Percentiles rank a stretch among this genome's conserved stretches.
Conservation (phyloP, 2,113 vertebrate genomes). For the Melanerpes aurifrons region DNA sequence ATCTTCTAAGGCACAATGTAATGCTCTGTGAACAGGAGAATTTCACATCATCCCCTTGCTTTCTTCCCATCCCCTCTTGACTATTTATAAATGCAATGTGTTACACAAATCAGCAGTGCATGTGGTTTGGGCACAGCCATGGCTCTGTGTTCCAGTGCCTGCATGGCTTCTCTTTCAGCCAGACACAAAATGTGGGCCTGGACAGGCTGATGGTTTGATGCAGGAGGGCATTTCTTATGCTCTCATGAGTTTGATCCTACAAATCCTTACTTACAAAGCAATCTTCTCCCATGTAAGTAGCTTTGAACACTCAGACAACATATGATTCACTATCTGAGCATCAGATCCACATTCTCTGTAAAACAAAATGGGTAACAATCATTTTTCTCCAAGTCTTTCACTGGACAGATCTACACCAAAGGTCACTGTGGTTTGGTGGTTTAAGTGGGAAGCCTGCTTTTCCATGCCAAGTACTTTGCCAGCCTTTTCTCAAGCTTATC, state of each 20-base stretch:
- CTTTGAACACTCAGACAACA: constrained; percentile 11
- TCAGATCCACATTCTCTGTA: not conserved
- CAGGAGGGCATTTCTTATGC: not conserved
- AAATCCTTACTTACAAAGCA: constrained; percentile 36
- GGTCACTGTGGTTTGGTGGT: not conserved
- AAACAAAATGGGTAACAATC: constrained; percentile 20
- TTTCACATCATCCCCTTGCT: not conserved
- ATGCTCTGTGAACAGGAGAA: not conserved
- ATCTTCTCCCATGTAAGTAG: constrained; percentile 18
- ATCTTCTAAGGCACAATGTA: not conserved
- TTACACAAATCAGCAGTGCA: not conserved
- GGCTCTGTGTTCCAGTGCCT: not conserved
- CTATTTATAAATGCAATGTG: not conserved
- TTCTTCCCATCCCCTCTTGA: not conserved
- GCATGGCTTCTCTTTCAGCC: not conserved
- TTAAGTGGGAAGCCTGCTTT: constrained; percentile 17
- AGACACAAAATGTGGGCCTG: accelerated
- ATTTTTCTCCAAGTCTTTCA: not conserved
- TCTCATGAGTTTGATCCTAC: not conserved
- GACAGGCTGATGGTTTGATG: accelerated
- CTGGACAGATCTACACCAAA: not conserved
- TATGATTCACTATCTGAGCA: not conserved
- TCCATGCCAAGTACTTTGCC: not conserved
- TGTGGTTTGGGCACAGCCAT: not conserved
- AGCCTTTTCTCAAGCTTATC: not conserved